phyloP scores from a whole-genome alignment of 2,888 invertebrate genomes.

The Heteromurus nitidus region DNA sequence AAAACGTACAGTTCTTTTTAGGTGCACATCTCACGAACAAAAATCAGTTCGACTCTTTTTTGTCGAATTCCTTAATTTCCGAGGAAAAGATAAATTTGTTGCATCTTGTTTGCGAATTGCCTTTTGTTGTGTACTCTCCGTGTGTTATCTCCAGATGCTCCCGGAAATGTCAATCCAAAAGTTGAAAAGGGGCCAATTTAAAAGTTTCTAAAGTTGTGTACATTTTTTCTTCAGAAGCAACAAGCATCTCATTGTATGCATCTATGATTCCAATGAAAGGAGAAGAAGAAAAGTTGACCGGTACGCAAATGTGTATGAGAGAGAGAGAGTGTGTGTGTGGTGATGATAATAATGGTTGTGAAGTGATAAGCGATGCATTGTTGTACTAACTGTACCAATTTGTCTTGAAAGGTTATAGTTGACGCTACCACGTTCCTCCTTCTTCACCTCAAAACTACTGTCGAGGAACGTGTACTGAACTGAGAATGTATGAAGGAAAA shows the following conservation, averaged over 20 bases:
- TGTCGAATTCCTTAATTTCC: not conserved
- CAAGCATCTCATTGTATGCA: conserved; percentile 58
- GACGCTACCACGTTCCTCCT: conserved; percentile 44
- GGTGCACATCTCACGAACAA: not conserved
- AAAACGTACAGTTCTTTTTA: not conserved
- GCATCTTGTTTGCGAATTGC: too few species aligned
- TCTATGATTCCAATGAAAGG: too few species aligned
- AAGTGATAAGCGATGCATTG: conserved; percentile 66
- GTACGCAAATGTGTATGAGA: not conserved
- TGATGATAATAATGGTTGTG: conserved; percentile 58
- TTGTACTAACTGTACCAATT: conserved; percentile 66
- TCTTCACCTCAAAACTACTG: not conserved
- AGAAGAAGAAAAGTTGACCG: conserved; percentile 7
- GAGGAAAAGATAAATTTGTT: too few species aligned
- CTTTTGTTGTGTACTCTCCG: not conserved
- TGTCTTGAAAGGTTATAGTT: conserved; percentile 62
- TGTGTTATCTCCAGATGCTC: conserved; percentile 8
- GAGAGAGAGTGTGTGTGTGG: conserved; percentile 10
- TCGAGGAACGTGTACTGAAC: not conserved
- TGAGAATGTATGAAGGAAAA: not conserved
- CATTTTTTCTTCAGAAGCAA: too few species aligned
- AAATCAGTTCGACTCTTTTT: not conserved
- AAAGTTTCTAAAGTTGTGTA: too few species aligned
- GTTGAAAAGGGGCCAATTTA: too few species aligned
- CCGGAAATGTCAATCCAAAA: conserved; percentile 52